Conservation (phyloP, 2,888 invertebrate species). For the Mellilla xanthometata region DNA sequence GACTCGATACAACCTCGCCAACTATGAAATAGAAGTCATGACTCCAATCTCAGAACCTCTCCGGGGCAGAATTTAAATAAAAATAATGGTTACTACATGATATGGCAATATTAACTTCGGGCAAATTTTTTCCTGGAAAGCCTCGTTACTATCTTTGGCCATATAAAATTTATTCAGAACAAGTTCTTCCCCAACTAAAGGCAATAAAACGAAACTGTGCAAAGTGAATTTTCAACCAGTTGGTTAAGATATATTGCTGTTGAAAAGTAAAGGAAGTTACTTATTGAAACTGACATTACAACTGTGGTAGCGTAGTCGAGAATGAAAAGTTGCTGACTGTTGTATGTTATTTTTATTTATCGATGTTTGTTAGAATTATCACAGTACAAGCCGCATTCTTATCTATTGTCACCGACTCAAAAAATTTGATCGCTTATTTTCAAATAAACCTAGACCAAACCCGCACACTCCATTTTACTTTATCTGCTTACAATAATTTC, state of each 20-base stretch:
- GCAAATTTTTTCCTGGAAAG: constrained; percentile 19
- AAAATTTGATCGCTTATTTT: too few relatives aligned
- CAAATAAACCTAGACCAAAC: too few relatives aligned
- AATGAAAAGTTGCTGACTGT: background rate
- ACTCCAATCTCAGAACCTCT: constrained; percentile 21
- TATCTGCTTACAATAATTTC: too few relatives aligned
- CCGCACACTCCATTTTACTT: too few relatives aligned
- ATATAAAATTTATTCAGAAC: constrained; percentile 35
- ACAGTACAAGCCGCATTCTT: too few relatives aligned
- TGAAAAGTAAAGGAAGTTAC: constrained; percentile 11
- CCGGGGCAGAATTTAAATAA: constrained; percentile 24
- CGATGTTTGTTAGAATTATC: too few relatives aligned
- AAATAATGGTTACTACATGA: constrained; percentile 30
- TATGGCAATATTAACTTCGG: constrained; percentile 26
- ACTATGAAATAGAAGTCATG: constrained; percentile 17
- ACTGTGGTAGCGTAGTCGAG: background rate
- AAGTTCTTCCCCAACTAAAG: constrained; percentile 30
- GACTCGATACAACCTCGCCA: constrained; percentile 1
- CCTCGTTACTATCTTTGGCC: constrained; percentile 22
- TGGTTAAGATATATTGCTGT: constrained; percentile 28
- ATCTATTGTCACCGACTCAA: too few relatives aligned
- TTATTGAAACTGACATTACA: constrained; percentile 14
- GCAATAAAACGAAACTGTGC: constrained; percentile 34
- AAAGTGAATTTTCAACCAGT: constrained; percentile 35
- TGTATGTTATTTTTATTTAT: background rate